Evolutionary conservation across 2,888 invertebrate genomes (phyloP).

Genomic region (Plagodis dolabraria): DNA sequence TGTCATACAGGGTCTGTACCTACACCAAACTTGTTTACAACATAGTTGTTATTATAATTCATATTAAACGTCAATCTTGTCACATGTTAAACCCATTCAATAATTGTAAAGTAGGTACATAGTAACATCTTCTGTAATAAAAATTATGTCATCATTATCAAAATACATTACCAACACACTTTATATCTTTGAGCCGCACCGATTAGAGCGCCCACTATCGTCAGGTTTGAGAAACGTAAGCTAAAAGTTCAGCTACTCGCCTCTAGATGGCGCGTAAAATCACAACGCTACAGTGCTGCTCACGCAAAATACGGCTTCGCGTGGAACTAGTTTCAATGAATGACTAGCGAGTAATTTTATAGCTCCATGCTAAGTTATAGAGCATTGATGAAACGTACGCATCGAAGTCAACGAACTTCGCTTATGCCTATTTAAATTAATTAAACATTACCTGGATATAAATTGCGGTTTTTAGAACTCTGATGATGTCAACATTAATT

Average conservation of each 20-base stretch:
- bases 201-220: constrained; percentile 59
- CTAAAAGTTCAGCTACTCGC: constrained; percentile 67
- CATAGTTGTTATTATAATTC: no score
- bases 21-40: no score
- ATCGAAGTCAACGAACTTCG: constrained; percentile 72
- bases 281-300: constrained; percentile 55
- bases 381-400: constrained; percentile 66
- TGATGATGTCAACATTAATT: constrained; percentile 23
- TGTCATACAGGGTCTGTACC: no score
- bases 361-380: constrained; percentile 60
- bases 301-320: constrained; percentile 44
- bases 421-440: constrained; percentile 44
- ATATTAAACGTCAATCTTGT: no score
- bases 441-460: constrained; percentile 27
- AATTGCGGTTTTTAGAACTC: constrained; percentile 34
- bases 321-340: constrained; percentile 65
- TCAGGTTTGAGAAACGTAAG: constrained; percentile 42
- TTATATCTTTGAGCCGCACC: background rate
- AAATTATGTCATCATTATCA: no score
- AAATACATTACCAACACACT: background rate
- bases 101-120: no score
- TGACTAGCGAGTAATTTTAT: constrained; percentile 67
- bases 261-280: constrained; percentile 65
- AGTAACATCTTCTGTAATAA: no score
- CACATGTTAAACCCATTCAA: no score